Evolutionary conservation across 2,888 invertebrate species (phyloP).

Genomic region (Pseudoips prasinana): DNA sequence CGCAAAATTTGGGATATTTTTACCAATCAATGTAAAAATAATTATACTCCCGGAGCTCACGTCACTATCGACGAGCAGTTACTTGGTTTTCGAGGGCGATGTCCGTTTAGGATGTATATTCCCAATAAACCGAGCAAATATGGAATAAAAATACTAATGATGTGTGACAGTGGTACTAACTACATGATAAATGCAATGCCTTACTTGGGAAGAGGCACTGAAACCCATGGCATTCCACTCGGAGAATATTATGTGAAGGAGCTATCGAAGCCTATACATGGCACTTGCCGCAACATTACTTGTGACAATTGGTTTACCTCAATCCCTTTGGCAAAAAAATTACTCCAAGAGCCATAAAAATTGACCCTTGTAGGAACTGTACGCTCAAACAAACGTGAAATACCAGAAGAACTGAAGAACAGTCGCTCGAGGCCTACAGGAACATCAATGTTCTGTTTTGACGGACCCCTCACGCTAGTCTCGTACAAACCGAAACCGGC

Average conservation of each 20-base stretch:
- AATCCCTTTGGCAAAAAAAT: too few species aligned
- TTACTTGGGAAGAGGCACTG: slow-evolving; percentile 6
- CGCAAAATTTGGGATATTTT: slow-evolving; percentile 8
- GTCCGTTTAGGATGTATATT: slow-evolving; percentile 9
- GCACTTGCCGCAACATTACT: too few species aligned
- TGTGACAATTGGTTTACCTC: too few species aligned
- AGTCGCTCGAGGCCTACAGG: too few species aligned
- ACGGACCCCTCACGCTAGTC: too few species aligned
- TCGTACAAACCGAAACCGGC: too few species aligned
- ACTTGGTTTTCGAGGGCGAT: slow-evolving; percentile 8
- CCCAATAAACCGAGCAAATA: slow-evolving; percentile 25
- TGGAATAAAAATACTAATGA: slow-evolving; percentile 40
- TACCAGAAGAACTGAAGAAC: too few species aligned
- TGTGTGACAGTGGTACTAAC: slow-evolving; percentile 32
- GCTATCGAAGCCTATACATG: slow-evolving; percentile 2
- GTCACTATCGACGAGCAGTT: slow-evolving; percentile 8
- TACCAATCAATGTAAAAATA: slow-evolving; percentile 4
- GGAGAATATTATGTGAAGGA: slow-evolving; percentile 8
- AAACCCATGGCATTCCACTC: slow-evolving; percentile 5
- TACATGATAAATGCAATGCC: slow-evolving; percentile 9
- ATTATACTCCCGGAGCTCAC: slow-evolving; percentile 6
- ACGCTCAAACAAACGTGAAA: too few species aligned
- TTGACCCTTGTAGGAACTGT: too few species aligned
- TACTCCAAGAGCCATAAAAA: too few species aligned
- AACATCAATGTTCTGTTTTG: too few species aligned